phyloP scores from a whole-genome alignment of 2,797 vertebrate species.

The Protonibea diacanthus region DNA sequence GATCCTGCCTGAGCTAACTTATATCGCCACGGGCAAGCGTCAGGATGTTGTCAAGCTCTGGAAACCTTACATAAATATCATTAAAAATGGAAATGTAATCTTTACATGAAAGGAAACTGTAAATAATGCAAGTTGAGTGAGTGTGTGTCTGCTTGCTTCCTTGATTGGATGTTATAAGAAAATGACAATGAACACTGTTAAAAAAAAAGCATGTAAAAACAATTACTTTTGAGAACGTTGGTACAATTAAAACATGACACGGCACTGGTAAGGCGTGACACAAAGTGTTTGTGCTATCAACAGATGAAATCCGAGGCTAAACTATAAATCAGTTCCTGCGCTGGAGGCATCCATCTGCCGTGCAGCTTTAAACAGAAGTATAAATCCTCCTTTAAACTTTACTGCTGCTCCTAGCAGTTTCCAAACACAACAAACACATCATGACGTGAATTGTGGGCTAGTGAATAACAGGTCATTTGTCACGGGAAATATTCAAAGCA shows the following conservation, averaged over 20 bases:
- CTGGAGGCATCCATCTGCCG: constrained; percentile 12
- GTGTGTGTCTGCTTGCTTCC: too few species aligned
- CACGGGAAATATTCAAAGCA: neutral
- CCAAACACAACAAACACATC: constrained; percentile 21
- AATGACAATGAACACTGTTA: too few species aligned
- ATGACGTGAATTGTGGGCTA: neutral
- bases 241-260: constrained; percentile 16
- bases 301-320: constrained; percentile 20
- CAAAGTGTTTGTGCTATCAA: constrained; percentile 11
- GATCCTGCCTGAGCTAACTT: too few species aligned
- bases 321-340: constrained; percentile 24
- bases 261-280: constrained; percentile 3
- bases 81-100: too few species aligned
- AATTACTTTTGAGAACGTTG: neutral
- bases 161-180: too few species aligned
- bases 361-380: constrained; percentile 16
- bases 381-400: constrained; percentile 34
- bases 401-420: constrained; percentile 2
- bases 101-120: too few species aligned
- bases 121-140: too few species aligned
- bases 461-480: constrained; percentile 24
- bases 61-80: too few species aligned
- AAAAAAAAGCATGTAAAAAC: neutral
- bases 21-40: too few species aligned
- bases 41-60: too few species aligned